phyloP scores from a whole-genome alignment of 2,888 invertebrate genomes.

The Parthenolecanium corni region DNA sequence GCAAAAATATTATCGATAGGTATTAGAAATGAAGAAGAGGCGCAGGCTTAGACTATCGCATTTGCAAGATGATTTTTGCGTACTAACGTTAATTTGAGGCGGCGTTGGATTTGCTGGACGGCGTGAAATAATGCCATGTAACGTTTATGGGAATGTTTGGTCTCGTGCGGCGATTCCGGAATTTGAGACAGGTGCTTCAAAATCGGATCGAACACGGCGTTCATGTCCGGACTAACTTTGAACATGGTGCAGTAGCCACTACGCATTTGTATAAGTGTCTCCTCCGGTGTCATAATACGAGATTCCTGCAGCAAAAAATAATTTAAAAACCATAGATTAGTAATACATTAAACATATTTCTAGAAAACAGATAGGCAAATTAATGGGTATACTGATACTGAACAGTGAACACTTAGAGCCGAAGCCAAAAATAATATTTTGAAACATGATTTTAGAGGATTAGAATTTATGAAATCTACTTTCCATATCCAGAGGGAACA shows the following conservation, averaged over 20 bases:
- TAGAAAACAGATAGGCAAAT: neutral
- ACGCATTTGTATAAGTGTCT: slow-evolving; percentile 21
- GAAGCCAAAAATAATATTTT: no score
- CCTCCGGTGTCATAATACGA: slow-evolving; percentile 28
- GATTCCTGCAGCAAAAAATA: slow-evolving; percentile 9
- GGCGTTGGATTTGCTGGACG: slow-evolving; percentile 27
- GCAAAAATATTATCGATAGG: no score
- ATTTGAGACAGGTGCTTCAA: slow-evolving; percentile 35
- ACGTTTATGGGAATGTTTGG: slow-evolving; percentile 30
- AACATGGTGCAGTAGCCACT: slow-evolving; percentile 59
- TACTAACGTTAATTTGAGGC: slow-evolving; percentile 28
- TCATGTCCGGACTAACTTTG: slow-evolving; percentile 61
- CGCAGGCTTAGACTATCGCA: no score
- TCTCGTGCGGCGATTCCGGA: slow-evolving; percentile 38
- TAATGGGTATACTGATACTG: no score
- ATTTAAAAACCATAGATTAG: neutral
- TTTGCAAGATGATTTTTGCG: neutral
- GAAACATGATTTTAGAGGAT: no score
- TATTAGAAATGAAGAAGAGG: no score
- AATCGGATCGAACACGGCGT: slow-evolving; percentile 44
- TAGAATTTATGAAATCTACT: no score
- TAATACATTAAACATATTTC: neutral
- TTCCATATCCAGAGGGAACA: no score
- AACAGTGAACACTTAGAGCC: no score
- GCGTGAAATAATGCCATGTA: slow-evolving; percentile 26